Evolutionary conservation across 2,797 vertebrate genomes (phyloP), one percentile per base, ranked within the genome.

Genomic region (Esox lucius): DNA sequence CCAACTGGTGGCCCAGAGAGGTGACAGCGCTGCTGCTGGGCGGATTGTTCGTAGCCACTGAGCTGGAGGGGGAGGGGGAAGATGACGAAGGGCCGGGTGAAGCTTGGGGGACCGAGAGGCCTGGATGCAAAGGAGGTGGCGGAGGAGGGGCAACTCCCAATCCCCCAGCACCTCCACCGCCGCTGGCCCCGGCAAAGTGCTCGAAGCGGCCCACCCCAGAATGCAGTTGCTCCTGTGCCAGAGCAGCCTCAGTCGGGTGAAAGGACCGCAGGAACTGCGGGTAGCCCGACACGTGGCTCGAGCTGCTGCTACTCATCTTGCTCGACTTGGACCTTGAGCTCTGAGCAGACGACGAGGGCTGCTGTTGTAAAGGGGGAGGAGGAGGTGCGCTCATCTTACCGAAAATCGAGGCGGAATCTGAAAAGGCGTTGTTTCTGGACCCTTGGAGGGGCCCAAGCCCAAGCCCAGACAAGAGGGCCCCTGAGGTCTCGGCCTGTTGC

Each of bases 351-450:
- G 94, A 95, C 84, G 94, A 93, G 82, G 94, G 91, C 85, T 94
- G 94, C 84, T 94, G 94, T 85, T 94, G 94, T 87, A 94, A 90
- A 85, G 94, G 93, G 85, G 94, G 94, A 71, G 93, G 94, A 88
- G 94, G 94, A 87, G 94, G 94, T 85, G 93, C 94, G 89, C 93
- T 95, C 94, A 95, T 95, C 91, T 95, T 95, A 90, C 93, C 91
- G 92, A 95, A 95, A 91, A 95, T 93, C 81, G 94, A 94, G 86
- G 94, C 87, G 87, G 94, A 95, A 93, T 95, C 94, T 81, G 94
- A 94, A 92, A 95, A 95, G 85, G 93, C 92, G 91, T 94, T 95
- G 91, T 92, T 91, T 94, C 94, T 93, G 81, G 94, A 91, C 90
- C 93, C 93, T 89, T 95, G 94, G 80, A 95, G 89, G 87, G 93